Evolutionary conservation across 2,888 invertebrate species (phyloP).

Genomic region (Drosophila prolongata): DNA sequence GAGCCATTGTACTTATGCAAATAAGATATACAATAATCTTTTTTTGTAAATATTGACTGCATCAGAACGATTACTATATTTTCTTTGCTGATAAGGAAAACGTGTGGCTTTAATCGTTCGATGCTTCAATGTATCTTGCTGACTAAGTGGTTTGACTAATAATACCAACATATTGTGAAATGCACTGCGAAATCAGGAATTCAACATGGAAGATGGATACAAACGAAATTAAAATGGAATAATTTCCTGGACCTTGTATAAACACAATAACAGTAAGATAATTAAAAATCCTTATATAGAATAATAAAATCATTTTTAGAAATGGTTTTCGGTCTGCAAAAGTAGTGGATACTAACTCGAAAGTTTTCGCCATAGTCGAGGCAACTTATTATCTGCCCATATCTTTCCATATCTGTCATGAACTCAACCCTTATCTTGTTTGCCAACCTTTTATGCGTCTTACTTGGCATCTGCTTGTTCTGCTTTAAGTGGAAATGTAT

Average conservation of each 20-base stretch:
- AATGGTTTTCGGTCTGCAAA: background rate
- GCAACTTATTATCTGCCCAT: conserved; percentile 30
- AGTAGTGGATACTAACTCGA: background rate
- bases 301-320: too few relatives aligned
- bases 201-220: too few relatives aligned
- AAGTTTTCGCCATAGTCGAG: background rate
- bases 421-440: conserved; percentile 35
- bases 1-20: background rate
- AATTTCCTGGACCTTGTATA: too few relatives aligned
- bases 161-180: conserved; percentile 3
- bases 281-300: too few relatives aligned
- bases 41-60: conserved; percentile 23
- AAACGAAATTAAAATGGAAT: too few relatives aligned
- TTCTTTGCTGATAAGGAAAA: conserved; percentile 21
- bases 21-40: conserved; percentile 12
- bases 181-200: too few relatives aligned
- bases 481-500: conserved; percentile 1
- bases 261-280: too few relatives aligned
- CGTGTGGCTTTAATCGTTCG: conserved; percentile 19
- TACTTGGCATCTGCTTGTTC: conserved; percentile 20
- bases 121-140: conserved; percentile 9
- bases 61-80: conserved; percentile 18
- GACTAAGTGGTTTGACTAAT: conserved; percentile 1
- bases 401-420: conserved; percentile 36
- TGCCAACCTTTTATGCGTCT: conserved; percentile 29